Evolutionary conservation across 2,797 vertebrate genomes (phyloP), one percentile per base, ranked within the genome.

Genomic region (Champsocephalus esox): DNA sequence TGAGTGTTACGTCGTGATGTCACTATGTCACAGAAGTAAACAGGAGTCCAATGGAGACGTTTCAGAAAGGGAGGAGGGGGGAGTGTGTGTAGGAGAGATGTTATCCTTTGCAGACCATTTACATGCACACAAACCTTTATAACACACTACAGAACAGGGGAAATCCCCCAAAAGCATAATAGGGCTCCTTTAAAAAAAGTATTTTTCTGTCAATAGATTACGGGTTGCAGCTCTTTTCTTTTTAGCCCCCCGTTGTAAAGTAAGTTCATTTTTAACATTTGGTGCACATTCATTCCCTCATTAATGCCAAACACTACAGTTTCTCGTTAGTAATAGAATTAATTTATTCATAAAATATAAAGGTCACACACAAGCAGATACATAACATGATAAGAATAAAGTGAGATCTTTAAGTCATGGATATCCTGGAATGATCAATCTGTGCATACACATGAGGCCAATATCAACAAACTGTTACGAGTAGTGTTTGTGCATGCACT

Each of bases 401-500:
- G 74, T 69, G 48, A 75, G 61, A 68, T 59, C 28, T 68, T 50
- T 28, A 75, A 69, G 19, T 49, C 9, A 6, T 3, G 14, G 24
- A 75, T 10, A 69, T 70, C 78, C 32, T 75, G 90, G 89, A 94
- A 93, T 92, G 88, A 83, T 67, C 72, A 17, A 57, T 51, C 46
- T 46, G 46, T 61, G 71, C 59, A 34, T n/a, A 76, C 66, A 70
- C 62, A 80, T 52, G 12, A 46, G 19, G 63, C 55, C 28, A 32
- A 8, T 16, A 70, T 43, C 67, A 65, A 78, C 78, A 81, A 72
- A 74, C 63, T 61, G 79, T 59, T 1, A 12, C 38, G 46, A 78
- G 66, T 84, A 83, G 80, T 85, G 73, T 83, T 78, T 49, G 79
- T 82, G 78, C 71, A 66, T 73, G 77, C 61, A 79, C 19, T 21